Evolutionary conservation across 2,797 vertebrate genomes (phyloP).

Genomic region (Pogoniulus pusillus): DNA sequence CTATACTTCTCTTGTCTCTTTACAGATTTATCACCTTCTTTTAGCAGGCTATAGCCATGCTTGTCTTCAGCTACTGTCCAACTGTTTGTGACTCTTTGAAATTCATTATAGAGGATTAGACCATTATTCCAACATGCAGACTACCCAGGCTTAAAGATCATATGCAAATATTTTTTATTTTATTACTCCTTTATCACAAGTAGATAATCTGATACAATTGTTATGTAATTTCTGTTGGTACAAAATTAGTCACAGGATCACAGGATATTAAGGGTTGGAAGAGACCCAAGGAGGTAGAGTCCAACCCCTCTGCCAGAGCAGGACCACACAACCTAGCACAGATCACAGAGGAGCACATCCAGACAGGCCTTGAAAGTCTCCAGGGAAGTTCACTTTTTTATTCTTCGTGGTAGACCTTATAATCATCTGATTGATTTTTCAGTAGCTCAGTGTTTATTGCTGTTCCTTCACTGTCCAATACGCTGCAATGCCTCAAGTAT

Average conservation of each 20-base stretch:
- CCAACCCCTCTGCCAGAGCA: too few species aligned
- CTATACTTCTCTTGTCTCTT: neutral
- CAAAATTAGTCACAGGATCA: fast-evolving
- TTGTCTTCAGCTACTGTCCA: neutral
- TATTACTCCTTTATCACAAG: neutral
- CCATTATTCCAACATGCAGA: neutral
- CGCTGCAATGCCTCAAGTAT: neutral
- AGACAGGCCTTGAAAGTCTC: too few species aligned
- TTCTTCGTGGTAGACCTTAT: too few species aligned
- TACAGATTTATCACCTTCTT: neutral
- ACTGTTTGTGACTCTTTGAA: neutral
- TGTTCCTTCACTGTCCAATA: neutral
- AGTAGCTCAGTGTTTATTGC: neutral
- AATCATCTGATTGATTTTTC: neutral
- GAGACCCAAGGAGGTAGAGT: too few species aligned
- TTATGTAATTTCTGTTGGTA: neutral
- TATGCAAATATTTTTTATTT: neutral
- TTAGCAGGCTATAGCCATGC: neutral
- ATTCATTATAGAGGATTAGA: neutral
- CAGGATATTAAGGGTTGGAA: too few species aligned
- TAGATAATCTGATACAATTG: neutral
- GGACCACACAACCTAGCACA: too few species aligned
- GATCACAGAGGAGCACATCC: too few species aligned
- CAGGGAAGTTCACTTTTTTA: too few species aligned
- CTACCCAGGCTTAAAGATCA: neutral